A percentile compares a stretch with the other conserved stretches of the same genome.
phyloP scores from a whole-genome alignment of 1,140 invertebrate species.

The Trigoniulus corallinus region DNA sequence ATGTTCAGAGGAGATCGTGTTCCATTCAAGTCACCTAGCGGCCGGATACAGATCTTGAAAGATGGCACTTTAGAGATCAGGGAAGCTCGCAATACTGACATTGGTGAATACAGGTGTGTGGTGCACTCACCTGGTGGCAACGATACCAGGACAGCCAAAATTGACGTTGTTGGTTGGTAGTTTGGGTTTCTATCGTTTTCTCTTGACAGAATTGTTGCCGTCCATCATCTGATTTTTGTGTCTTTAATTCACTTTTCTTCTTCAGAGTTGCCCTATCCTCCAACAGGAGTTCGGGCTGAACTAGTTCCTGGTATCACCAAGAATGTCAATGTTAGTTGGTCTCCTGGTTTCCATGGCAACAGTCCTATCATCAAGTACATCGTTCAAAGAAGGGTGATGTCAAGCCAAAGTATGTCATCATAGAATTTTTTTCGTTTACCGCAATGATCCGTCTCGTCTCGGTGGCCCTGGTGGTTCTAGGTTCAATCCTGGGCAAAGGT shows the following conservation, averaged over 20 bases:
- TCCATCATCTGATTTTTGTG: conserved; percentile 1
- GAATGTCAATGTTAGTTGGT: conserved; percentile 80
- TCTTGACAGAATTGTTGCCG: too few relatives aligned
- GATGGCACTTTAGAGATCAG: conserved; percentile 30
- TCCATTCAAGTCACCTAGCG: conserved; percentile 19
- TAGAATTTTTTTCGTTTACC: not conserved
- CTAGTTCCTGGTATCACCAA: conserved; percentile 27
- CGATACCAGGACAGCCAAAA: conserved; percentile 62
- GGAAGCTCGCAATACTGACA: conserved; percentile 31
- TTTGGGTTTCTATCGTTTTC: too few relatives aligned
- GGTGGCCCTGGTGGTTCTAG: too few relatives aligned
- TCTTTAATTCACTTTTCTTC: conserved; percentile 7
- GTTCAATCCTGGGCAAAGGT: too few relatives aligned
- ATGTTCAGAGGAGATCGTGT: conserved; percentile 68
- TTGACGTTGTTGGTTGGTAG: conserved; percentile 57
- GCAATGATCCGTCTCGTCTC: not conserved
- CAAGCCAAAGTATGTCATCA: conserved; percentile 3
- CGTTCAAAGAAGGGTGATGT: conserved; percentile 70
- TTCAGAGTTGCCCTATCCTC: conserved; percentile 75
- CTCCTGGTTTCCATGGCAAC: conserved; percentile 90
- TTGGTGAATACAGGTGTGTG: conserved; percentile 29
- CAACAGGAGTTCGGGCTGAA: conserved; percentile 62
- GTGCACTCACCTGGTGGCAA: conserved; percentile 74
- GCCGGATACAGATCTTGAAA: conserved; percentile 19
- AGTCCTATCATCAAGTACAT: conserved; percentile 86